phyloP scores from a whole-genome alignment of 2,113 vertebrate species.

The Abramis brama region DNA sequence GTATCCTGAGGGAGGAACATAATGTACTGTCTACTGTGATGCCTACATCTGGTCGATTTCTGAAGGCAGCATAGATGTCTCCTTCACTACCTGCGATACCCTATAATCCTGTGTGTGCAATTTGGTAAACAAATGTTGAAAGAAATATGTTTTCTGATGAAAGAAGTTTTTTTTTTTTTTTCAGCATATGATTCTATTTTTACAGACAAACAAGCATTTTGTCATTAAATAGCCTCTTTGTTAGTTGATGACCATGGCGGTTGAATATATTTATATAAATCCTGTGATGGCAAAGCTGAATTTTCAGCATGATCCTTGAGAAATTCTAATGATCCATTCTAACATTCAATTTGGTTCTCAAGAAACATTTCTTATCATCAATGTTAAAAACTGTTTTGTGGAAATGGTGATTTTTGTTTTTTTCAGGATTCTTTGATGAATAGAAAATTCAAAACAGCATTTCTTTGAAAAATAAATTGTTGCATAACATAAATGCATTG shows the following conservation, averaged over 20 bases:
- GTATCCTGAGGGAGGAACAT: background rate
- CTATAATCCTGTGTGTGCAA: background rate
- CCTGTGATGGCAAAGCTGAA: background rate
- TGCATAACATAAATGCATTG: background rate
- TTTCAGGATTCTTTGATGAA: background rate
- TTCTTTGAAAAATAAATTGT: background rate
- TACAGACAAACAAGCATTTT: background rate
- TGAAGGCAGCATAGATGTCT: background rate
- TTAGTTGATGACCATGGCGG: background rate
- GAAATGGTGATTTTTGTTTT: background rate
- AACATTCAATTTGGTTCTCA: background rate
- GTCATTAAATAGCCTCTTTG: background rate
- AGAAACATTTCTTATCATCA: background rate
- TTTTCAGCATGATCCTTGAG: background rate
- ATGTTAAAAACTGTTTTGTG: background rate
- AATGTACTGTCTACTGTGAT: constrained; percentile 17
- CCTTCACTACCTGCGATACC: background rate
- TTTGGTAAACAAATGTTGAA: background rate
- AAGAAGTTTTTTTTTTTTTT: background rate
- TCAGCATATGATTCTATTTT: background rate
- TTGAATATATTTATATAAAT: background rate
- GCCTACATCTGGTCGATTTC: constrained; percentile 30
- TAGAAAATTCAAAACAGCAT: background rate
- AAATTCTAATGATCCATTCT: background rate
- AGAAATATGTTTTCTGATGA: background rate